These are phyloP conservation scores for Dynastes tityus DNA, from an alignment of 2,888 invertebrate genomes.

Conservation along the genomic window DNA sequence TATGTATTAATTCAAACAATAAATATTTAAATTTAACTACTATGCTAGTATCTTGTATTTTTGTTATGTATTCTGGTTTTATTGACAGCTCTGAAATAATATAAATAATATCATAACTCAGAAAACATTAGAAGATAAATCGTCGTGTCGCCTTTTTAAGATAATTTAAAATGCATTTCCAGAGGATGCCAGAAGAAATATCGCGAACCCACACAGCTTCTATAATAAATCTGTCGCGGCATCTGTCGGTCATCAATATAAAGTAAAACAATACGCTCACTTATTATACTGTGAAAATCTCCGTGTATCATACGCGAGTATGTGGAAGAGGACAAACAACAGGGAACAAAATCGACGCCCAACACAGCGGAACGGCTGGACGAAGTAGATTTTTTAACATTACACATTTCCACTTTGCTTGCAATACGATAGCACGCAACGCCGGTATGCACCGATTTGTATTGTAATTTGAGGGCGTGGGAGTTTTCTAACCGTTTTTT, in stretches of 20 bases:
- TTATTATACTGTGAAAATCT: not conserved
- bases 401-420: constrained; percentile 21
- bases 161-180: too few relatives aligned
- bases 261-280: constrained; percentile 9
- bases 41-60: too few relatives aligned
- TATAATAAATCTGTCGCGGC: not conserved
- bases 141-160: not conserved
- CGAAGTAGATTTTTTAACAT: constrained; percentile 11
- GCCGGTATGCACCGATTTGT: constrained; percentile 31
- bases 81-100: too few relatives aligned
- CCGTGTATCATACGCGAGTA: not conserved
- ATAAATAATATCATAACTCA: too few relatives aligned
- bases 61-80: too few relatives aligned
- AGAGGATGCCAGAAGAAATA: too few relatives aligned
- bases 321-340: constrained; percentile 17
- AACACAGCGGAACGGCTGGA: constrained; percentile 34
- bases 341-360: constrained; percentile 20
- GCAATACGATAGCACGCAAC: constrained; percentile 25
- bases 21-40: too few relatives aligned
- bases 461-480: constrained; percentile 37
- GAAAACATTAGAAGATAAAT: not conserved
- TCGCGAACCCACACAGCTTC: too few relatives aligned
- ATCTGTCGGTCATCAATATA: not conserved
- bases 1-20: too few relatives aligned
- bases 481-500: constrained; percentile 41